Conservation (phyloP, 2,113 vertebrate species). For the Anoplopoma fimbria region DNA sequence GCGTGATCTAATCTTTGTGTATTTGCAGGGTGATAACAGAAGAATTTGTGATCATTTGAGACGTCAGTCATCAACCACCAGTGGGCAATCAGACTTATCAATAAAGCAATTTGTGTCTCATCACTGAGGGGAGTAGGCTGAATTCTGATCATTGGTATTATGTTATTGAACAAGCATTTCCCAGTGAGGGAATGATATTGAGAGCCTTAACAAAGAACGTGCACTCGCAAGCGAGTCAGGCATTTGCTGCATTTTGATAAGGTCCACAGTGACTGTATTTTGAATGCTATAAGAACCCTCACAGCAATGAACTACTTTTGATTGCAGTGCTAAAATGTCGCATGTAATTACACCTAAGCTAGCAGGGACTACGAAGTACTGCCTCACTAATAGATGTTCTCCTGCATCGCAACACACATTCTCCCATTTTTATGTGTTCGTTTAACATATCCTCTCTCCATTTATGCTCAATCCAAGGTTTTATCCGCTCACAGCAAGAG, state of each 20-base stretch:
- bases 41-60: conserved; percentile 42
- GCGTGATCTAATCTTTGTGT: conserved; percentile 31
- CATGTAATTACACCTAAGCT: conserved; percentile 23
- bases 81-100: conserved; percentile 61
- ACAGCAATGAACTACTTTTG: conserved; percentile 17
- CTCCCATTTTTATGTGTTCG: not conserved
- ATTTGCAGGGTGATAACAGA: conserved; percentile 22
- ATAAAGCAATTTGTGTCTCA: conserved; percentile 73
- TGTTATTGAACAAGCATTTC: conserved; percentile 62
- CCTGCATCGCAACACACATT: conserved; percentile 3
- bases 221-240: conserved; percentile 38
- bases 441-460: conserved; percentile 26
- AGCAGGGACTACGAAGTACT: conserved; percentile 8
- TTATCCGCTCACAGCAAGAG: conserved; percentile 34
- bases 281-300: conserved; percentile 31
- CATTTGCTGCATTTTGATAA: conserved; percentile 64
- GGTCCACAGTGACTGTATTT: conserved; percentile 32
- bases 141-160: conserved; percentile 58
- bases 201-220: conserved; percentile 31
- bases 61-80: conserved; percentile 42
- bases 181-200: conserved; percentile 28
- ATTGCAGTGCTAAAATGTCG: conserved; percentile 40
- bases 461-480: conserved; percentile 33
- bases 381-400: conserved; percentile 24
- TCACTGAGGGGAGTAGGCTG: conserved; percentile 45